Base-by-base conservation (phyloP, 2,113 vertebrate species). In the Burhinus bistriatus region DNA sequence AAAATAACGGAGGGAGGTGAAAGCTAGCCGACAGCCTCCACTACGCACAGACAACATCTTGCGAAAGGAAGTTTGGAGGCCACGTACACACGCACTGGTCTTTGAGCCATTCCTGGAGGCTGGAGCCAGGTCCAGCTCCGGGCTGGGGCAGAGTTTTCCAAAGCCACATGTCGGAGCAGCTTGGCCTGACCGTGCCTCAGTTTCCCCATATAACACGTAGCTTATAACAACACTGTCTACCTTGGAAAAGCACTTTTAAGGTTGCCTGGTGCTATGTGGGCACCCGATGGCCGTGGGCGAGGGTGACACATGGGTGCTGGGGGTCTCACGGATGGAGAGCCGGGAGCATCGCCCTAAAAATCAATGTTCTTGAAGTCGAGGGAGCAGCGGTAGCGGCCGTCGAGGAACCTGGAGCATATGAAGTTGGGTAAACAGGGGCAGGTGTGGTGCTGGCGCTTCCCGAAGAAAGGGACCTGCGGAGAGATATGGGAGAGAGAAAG, bases 371-470 rank as follows among this genome's bases (percentile, higher is more conserved):
- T 99, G 98, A 99, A 98, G 97, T 99, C 72, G 1, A 96, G 16
- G 13, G 98, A 99, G 94, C 99, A 99, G 94, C 98, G 98, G 92
- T 98, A 99, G 97, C 97, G 99, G 95, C 97, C 98, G 1, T 98
- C 98, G 1, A 22, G 90, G 75, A 97, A 98, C 69, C 96, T 95
- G 95, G 98, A 98, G 95, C 99, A 99, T 13, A 97, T 93, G 93
- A 99, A 97, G 64, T 97, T 97, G 51, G 99, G 98, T 22, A 98
- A 91, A 80, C 99, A 99, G 26, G 99, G 99, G 47, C 99, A 99
- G 78, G 98, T 98, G 95, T 99, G 98, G 90, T 99, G 99, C 84
- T 98, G 98, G 49, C 98, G 97, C 83, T 99, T 99, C 27, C 99
- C 98, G 1, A 89, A 88, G 90, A 98, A 99, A 8, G 99, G 99